Evolutionary conservation across 92 coral and sea anemone genomes (phyloP).

Genomic region (Desmophyllum pertusum): DNA sequence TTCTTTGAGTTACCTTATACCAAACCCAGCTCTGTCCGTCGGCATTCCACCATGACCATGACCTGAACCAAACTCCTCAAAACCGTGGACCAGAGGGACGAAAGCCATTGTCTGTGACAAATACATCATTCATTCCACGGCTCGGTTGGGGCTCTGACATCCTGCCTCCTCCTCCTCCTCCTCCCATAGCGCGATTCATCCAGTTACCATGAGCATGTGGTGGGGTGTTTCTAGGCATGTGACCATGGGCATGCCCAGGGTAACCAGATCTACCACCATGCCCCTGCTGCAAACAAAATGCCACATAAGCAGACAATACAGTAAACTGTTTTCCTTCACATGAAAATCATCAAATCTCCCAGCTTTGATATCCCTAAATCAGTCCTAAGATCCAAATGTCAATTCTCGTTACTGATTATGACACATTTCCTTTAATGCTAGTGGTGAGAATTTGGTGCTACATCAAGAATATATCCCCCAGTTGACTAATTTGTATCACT

Average conservation of each 20-base stretch:
- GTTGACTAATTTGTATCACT: too few species aligned
- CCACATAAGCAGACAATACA: neutral
- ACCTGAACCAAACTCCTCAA: slow-evolving; percentile 74
- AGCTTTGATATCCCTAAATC: neutral
- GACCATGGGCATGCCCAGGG: slow-evolving; percentile 42
- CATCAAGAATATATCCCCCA: too few species aligned
- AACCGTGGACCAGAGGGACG: slow-evolving; percentile 64
- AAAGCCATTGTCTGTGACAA: slow-evolving; percentile 78
- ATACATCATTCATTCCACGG: slow-evolving; percentile 87
- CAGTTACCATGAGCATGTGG: slow-evolving; percentile 68
- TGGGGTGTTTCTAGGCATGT: slow-evolving; percentile 76
- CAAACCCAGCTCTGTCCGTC: slow-evolving; percentile 60
- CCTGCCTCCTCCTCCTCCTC: slow-evolving; percentile 52
- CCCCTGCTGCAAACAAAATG: neutral
- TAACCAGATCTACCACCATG: slow-evolving; percentile 61
- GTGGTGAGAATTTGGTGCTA: too few species aligned
- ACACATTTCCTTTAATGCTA: too few species aligned
- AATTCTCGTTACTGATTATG: too few species aligned
- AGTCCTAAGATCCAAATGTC: too few species aligned
- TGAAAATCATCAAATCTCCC: neutral
- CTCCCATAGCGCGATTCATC: slow-evolving; percentile 60
- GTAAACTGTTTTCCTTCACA: neutral
- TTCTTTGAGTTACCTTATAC: slow-evolving; percentile 58
- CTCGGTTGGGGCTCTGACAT: slow-evolving; percentile 56
- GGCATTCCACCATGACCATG: slow-evolving; percentile 52